Evolutionary conservation across 1,140 invertebrate species (phyloP), one percentile per base, ranked within the genome.

Genomic region (Linepithema humile): DNA sequence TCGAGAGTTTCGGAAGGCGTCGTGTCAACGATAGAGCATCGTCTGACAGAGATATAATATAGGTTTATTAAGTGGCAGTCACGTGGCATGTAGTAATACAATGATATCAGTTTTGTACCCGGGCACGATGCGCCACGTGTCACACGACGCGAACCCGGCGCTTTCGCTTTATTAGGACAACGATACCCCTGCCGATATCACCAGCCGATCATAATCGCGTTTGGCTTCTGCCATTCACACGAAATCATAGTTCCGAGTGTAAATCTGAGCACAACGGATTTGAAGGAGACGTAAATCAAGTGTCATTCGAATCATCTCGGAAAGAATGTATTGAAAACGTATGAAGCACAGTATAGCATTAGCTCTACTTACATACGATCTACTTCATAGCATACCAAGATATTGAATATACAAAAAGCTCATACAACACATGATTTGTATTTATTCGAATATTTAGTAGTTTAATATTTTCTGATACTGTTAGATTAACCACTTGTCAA

Each of bases 61-160:
- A 91, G 80, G 88, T 92, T 92, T 91, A 92, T 93, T 87, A 93
- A 92, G 90, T 91, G 91, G 82, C 86, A 91, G 92, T 92, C 92
- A 92, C 92, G 92, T 93, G 92, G 85, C 91, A 26, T 65, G 83
- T 83, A 89, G 85, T 92, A 90, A 93, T 93, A 93, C 91, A 92
- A 91, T 70, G 90, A 90, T 92, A 93, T 91, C 92, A 92, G 87
- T 93, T 91, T 91, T 90, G 89, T 92, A 87, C 86, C 86, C 80
- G 82, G 85, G 85, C 87, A 90, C 88, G 89, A 90, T 85, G 89
- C 69, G 92, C 83, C 93, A 93, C 93, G 93, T 93, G 93, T 78
- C 92, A 64, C 88, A 57, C 91, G 86, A 93, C 90, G 88, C 90
- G 90, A 92, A 90, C 85, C 67, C 88, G 82, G 80, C 53, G 43